Base-by-base conservation (phyloP, 2,888 invertebrate species). In the Phengaris arion region DNA sequence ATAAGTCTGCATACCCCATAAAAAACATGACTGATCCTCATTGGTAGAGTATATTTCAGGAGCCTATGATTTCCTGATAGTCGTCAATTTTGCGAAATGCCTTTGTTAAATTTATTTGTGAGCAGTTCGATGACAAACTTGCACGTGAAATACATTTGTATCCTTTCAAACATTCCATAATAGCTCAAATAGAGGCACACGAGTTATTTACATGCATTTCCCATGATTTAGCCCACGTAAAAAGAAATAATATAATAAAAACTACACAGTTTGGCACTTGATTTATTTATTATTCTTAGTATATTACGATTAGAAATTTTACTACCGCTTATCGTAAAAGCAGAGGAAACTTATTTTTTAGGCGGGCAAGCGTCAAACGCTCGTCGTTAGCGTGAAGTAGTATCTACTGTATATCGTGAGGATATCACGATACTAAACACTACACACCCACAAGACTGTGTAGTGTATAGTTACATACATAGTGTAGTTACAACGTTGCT, bases 141-240 rank as follows among this genome's bases (percentile, higher is more conserved):
- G 64, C 64, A 6, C 64, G 12, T 64, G 35, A 52, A 45, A 22
- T 59, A 64, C 64, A 64, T 64, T 64, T 6, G 5, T 64, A 64
- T 64, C 52, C 64, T 45, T 52, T 52, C 15, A 12, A 51, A 48
- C 15, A 70, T 70, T 70, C 70, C 51, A 10, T 35, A 54, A 5
- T 72, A 13, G 52, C 13, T 52, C 22, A 2, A 52, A 72, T 35
- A 13, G 22, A 72, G 52, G 35, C 72, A 52, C 54, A 35, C 51
- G 51, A 72, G 64, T 35, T 64, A 64, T 35, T 72, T 13, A 52
- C 13, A 72, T 72, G 54, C 72, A 51, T 72, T 70, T 72, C 72
- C 72, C 72, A 72, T 54, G 54, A 70, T 51, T 22, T 8, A 54
- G 54, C 13, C 52, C 35, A 72, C 52, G 35, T 13, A 35, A 52